phyloP scores from a whole-genome alignment of 2,888 invertebrate species.

The Drosophila austrosaltans region DNA sequence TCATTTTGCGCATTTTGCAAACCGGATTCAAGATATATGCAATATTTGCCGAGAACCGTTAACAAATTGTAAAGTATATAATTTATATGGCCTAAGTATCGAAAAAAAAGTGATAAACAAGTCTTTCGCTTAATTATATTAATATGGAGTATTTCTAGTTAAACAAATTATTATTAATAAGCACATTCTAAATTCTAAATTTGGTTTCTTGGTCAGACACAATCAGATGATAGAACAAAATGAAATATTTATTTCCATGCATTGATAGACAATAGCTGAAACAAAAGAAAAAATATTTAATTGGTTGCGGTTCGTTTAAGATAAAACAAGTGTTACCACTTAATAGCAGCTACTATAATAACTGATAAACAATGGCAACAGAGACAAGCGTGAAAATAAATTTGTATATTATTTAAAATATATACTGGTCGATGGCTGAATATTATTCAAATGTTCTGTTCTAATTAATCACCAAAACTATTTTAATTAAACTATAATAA shows the following conservation, averaged over 20 bases:
- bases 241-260: not conserved
- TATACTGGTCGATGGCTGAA: not conserved
- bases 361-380: constrained; percentile 34
- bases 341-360: constrained; percentile 14
- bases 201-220: not conserved
- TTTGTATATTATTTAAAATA: constrained; percentile 42
- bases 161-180: not conserved
- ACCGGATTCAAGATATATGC: constrained; percentile 55
- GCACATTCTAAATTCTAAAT: not conserved
- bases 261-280: not conserved
- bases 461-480: constrained; percentile 1
- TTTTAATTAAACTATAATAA: not conserved
- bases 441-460: constrained; percentile 10
- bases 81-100: constrained; percentile 25
- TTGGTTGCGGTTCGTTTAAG: constrained; percentile 12
- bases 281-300: constrained; percentile 24
- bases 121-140: constrained; percentile 2
- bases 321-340: constrained; percentile 38
- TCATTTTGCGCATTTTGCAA: constrained; percentile 41
- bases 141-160: not conserved
- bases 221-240: constrained; percentile 1
- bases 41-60: constrained; percentile 50
- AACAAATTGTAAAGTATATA: constrained; percentile 49
- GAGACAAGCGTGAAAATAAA: constrained; percentile 44
- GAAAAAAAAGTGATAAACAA: not conserved